A percentile compares a stretch with the other conserved stretches of the same genome.
Conservation (phyloP, 2,888 invertebrate genomes). For the Hirtodrosophila confusa region DNA sequence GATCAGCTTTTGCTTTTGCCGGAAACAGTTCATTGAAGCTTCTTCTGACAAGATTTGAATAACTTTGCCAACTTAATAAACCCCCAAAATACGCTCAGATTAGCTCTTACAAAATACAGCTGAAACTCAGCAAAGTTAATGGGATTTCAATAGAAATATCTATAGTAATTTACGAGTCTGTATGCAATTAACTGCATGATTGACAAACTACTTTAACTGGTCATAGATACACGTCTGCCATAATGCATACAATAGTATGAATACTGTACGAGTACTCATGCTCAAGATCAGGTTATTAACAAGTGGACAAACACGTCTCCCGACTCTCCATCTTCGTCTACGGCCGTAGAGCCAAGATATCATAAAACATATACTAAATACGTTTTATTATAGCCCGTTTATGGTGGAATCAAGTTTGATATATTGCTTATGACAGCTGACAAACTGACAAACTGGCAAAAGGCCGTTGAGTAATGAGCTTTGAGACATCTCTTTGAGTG, state of each 20-base stretch:
- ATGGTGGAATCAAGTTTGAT: conserved; percentile 47
- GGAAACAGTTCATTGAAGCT: conserved; percentile 62
- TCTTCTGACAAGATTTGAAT: conserved; percentile 13
- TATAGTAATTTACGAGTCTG: not conserved
- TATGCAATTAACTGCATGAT: conserved; percentile 51
- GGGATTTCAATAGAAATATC: not conserved
- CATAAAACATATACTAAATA: conserved; percentile 44
- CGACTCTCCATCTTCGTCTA: conserved; percentile 33
- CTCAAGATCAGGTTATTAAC: conserved; percentile 48
- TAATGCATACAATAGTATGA: conserved; percentile 3
- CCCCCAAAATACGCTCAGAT: conserved; percentile 3
- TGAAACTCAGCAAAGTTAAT: not conserved
- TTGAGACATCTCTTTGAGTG: conserved; percentile 4
- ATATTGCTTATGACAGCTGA: conserved; percentile 61
- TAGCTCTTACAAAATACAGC: conserved; percentile 10
- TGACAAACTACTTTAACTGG: conserved; percentile 55
- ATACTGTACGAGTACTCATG: conserved; percentile 2
- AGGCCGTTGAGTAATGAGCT: conserved; percentile 25
- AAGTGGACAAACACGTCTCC: conserved; percentile 59
- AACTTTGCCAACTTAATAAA: not conserved
- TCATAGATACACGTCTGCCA: conserved; percentile 42
- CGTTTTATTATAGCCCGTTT: conserved; percentile 22
- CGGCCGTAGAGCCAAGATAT: conserved; percentile 26
- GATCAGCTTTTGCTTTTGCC: conserved; percentile 38
- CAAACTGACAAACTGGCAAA: conserved; percentile 54